phyloP scores from a whole-genome alignment of 2,888 invertebrate species.

The Stenolophus ochropezus region DNA sequence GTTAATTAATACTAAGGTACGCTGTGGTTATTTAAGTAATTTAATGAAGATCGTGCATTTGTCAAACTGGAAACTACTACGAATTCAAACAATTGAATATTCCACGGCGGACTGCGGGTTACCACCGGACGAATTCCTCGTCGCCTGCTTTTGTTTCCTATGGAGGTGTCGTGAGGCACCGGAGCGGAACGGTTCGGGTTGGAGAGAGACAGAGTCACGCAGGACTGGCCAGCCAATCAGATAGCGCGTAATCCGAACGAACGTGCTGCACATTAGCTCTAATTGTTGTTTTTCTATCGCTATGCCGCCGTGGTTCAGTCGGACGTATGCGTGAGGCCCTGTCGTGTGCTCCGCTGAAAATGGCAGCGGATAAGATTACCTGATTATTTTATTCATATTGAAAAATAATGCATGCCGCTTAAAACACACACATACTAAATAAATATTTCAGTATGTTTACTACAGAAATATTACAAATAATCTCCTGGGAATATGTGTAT shows the following conservation, averaged over 20 bases:
- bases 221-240: slow-evolving; percentile 42
- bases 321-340: slow-evolving; percentile 3
- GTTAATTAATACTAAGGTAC: too few species aligned
- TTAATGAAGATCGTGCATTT: too few species aligned
- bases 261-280: slow-evolving; percentile 44
- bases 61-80: too few species aligned
- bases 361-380: slow-evolving; percentile 8
- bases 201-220: slow-evolving; percentile 39
- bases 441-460: not conserved
- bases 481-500: not conserved
- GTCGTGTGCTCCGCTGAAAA: slow-evolving; percentile 13
- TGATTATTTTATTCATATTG: slow-evolving; percentile 6
- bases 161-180: slow-evolving; percentile 30
- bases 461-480: not conserved
- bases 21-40: too few species aligned
- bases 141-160: not conserved
- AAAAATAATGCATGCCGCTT: not conserved
- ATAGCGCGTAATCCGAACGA: slow-evolving; percentile 36
- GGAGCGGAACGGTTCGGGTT: slow-evolving; percentile 39
- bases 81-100: too few species aligned
- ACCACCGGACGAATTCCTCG: not conserved
- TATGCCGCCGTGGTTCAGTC: not conserved
- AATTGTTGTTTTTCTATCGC: slow-evolving; percentile 50
- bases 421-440: not conserved
- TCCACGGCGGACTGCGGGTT: too few species aligned